Evolutionary conservation across 2,113 vertebrate genomes (phyloP).

Genomic region (Leptocoma aspasia): DNA sequence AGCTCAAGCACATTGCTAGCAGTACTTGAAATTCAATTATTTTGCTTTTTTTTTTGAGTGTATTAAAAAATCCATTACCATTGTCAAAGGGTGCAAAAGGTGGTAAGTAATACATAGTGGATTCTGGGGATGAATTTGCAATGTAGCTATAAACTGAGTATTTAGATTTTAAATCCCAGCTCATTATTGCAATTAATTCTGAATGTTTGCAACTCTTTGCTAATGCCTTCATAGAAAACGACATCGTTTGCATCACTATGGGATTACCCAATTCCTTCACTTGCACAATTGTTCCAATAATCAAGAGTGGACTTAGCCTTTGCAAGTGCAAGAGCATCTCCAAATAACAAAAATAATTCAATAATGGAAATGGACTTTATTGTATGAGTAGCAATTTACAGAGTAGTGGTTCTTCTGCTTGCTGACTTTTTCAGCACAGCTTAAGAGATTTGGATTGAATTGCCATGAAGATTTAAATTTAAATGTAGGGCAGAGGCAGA

Average conservation of each 20-base stretch:
- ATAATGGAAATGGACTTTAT: neutral
- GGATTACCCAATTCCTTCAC: neutral
- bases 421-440: neutral
- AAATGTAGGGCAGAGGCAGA: conserved; percentile 34
- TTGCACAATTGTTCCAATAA: conserved; percentile 29
- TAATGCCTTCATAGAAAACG: conserved; percentile 7
- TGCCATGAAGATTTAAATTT: neutral
- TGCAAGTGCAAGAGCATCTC: neutral
- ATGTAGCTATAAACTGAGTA: neutral
- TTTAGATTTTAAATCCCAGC: conserved; percentile 1
- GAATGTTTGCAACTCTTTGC: neutral
- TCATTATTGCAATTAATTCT: conserved; percentile 21
- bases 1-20: neutral
- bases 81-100: neutral
- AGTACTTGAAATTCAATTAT: neutral
- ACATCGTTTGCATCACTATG: neutral
- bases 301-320: neutral
- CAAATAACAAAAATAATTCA: neutral
- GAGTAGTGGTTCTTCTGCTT: neutral
- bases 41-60: neutral
- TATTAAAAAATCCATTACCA: neutral
- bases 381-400: neutral
- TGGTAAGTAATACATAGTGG: neutral
- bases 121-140: neutral
- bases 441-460: conserved; percentile 18